Evolutionary conservation across 2,888 invertebrate genomes (phyloP), one percentile per base, ranked within the genome.

Genomic region (Polia nebulosa): DNA sequence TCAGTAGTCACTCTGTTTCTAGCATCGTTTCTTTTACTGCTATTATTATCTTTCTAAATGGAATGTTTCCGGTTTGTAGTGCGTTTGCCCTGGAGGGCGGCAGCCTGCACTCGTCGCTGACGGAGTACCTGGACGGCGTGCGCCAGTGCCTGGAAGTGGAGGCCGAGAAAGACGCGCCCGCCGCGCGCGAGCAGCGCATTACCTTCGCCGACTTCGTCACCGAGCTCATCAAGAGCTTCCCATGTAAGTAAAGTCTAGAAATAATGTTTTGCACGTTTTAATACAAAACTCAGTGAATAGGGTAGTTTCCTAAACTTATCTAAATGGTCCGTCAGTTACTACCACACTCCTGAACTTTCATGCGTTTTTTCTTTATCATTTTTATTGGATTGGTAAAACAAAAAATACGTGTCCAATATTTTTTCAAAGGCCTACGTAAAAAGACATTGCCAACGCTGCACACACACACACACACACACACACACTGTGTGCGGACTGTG

Each of bases 91-190:
- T 99, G 81, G 99, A 99, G 87, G 97, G 98, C 0, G 98, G 98
- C 81, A 97, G 97, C 0, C 95, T 99, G 57, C 98, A 98, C 92
- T 97, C 98, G 0, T 97, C 98, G 1, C 97, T 99, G 87, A 97
- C 99, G 5, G 99, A 99, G 89, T 99, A 99, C 89, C 97, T 99
- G 85, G 99, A 99, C 84, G 99, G 99, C 0, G 99, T 98, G 20
- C 96, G 99, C 36, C 96, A 97, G 61, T 99, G 98, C 90, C 96
- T 99, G 59, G 99, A 99, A 91, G 97, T 97, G 77, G 99, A 99
- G 91, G 97, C 98, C 7, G 99, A 99, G 87, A 99, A 99, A 88
- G 99, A 99, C 89, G 97, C 98, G 2, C 97, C 97, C 1, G 97
- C 98, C 34, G 97, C 99, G 25, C 97, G 98, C 64, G 99, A 99